Evolutionary conservation across 2,113 vertebrate genomes (phyloP).

Genomic region (Crotalus viridis): DNA sequence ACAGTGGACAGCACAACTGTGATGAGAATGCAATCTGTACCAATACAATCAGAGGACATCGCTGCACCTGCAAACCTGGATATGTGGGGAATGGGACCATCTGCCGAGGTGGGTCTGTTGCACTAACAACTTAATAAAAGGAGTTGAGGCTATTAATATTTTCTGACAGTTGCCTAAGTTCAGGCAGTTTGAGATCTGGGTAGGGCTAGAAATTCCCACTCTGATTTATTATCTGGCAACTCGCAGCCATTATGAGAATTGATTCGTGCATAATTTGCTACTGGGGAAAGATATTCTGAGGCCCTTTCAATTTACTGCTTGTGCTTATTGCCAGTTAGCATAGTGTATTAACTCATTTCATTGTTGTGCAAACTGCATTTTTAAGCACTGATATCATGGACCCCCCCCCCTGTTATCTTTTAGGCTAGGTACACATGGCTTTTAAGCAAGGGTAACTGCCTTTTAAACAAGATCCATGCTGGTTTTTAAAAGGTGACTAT

Average conservation of each 20-base stretch:
- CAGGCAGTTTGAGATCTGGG: neutral
- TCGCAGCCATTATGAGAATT: slow-evolving; percentile 51
- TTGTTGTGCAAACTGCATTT: neutral
- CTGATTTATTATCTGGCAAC: slow-evolving; percentile 2
- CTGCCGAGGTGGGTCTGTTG: slow-evolving; percentile 80
- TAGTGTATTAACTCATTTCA: neutral
- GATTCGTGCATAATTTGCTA: slow-evolving; percentile 42
- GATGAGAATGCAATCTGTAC: slow-evolving; percentile 92
- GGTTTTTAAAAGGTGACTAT: neutral
- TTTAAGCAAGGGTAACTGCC: slow-evolving; percentile 13
- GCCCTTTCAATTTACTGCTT: slow-evolving; percentile 6
- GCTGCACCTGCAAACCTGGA: slow-evolving; percentile 93
- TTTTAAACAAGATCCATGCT: neutral
- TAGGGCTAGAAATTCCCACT: neutral
- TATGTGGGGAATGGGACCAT: slow-evolving; percentile 92
- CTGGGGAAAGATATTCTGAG: neutral
- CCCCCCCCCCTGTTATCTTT: slow-evolving; percentile 14
- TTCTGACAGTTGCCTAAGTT: neutral
- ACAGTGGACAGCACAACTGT: slow-evolving; percentile 78
- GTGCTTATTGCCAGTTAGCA: neutral
- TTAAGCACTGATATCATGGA: neutral
- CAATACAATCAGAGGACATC: slow-evolving; percentile 90
- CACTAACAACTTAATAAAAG: fast-evolving
- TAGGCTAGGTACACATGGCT: neutral
- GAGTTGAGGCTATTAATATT: neutral